Evolutionary conservation across 1,140 invertebrate species (phyloP).

Genomic region (Diploscapter pachys): DNA sequence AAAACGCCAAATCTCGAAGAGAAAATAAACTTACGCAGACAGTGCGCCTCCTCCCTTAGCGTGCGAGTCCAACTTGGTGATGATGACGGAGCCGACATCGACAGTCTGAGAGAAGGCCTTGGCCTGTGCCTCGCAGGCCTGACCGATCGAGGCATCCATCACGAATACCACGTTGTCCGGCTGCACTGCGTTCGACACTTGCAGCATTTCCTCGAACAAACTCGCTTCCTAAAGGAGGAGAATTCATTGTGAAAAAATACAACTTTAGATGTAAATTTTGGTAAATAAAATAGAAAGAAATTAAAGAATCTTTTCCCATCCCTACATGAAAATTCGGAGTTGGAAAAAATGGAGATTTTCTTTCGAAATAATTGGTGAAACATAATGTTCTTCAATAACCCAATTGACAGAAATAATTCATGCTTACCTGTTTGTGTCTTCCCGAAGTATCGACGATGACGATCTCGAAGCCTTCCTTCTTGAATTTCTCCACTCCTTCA

Average conservation of each 20-base stretch:
- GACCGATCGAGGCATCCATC: conserved; percentile 98
- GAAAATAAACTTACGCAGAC: conserved; percentile 77
- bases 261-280: too few species aligned
- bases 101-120: conserved; percentile 98
- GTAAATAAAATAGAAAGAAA: too few species aligned
- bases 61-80: conserved; percentile 98
- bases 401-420: too few species aligned
- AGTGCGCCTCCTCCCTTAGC: conserved; percentile 98
- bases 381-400: too few species aligned
- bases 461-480: conserved; percentile 97
- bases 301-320: too few species aligned
- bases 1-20: not conserved
- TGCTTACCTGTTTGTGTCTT: conserved; percentile 79
- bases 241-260: too few species aligned
- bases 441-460: conserved; percentile 99
- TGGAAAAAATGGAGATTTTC: too few species aligned
- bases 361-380: too few species aligned
- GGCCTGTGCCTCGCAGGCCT: conserved; percentile 96
- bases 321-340: too few species aligned
- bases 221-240: conserved; percentile 74
- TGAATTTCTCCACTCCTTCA: conserved; percentile 99
- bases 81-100: conserved; percentile 97
- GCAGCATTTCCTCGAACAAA: conserved; percentile 99
- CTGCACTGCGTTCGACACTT: conserved; percentile 87
- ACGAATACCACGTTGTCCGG: conserved; percentile 71